Base-by-base conservation (phyloP, 2,888 invertebrate genomes). In the Acrobasis consociella region DNA sequence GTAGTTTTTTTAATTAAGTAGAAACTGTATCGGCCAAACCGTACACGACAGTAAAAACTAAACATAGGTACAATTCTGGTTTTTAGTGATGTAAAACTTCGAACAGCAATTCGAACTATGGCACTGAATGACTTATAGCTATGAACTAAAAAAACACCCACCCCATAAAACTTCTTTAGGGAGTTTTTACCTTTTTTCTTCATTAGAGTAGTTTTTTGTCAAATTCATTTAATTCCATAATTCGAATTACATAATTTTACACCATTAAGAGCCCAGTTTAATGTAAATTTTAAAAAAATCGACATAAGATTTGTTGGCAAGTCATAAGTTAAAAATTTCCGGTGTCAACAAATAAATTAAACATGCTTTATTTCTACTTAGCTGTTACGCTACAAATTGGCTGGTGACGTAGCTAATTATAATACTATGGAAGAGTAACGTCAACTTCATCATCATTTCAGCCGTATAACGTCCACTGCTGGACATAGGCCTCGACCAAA, bases 221-320 rank as follows among this genome's bases (percentile, higher is more conserved):
- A 22, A 22, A 22, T 22, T 22, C 22, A 22, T 22, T 22, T 3
- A 22, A 22, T 22, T 3, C 22, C 22, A 22, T 22, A 22, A 22
- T 22, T 22, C 22, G 22, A 22, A 22, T 22, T 22, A 22, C 22
- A 22, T 3, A 22, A 13, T 42, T 46, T 46, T 13, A 46, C n/a
- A 46, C 46, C 5, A 46, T 10, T 46, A 46, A n/a, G 5, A 46
- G 22, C 7, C 13, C 1, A 11, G 13, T n/a, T n/a, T 5, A 46
- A 46, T 13, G 13, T 22, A 22, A 22, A 51, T 11, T 9, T 1
- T 10, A 51, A 22, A 11, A 71, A 68, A 76, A 69, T 77, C 76
- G 22, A 83, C 79, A 83, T 81, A 80, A 81, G 73, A 69, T 70
- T 74, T 77, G 74, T 76, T 83, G 86, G 86, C 86, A 86, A 85